phyloP scores from a whole-genome alignment of 1,140 invertebrate species.

The Scaptomyza graminum region DNA sequence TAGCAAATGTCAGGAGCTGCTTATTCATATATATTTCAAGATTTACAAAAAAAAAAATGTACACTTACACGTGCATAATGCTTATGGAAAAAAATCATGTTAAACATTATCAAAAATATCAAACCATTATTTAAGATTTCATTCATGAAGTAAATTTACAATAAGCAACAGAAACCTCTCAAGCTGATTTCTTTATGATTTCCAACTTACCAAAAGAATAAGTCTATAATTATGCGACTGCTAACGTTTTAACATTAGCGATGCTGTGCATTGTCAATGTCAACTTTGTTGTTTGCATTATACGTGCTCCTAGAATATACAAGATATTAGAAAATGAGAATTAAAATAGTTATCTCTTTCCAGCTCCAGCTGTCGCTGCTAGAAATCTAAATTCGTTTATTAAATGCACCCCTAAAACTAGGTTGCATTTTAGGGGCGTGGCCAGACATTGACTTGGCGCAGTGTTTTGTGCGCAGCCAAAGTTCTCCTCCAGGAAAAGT shows the following conservation, averaged over 20 bases:
- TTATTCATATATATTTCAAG: conserved; percentile 1
- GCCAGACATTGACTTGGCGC: conserved; percentile 40
- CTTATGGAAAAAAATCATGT: neutral
- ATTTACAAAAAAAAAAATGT: neutral
- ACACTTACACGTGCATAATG: no score
- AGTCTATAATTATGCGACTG: neutral
- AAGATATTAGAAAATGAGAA: conserved; percentile 14
- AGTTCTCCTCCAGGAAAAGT: conserved; percentile 60
- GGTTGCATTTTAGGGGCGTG: conserved; percentile 62
- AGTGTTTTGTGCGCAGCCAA: conserved; percentile 62
- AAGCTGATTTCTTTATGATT: no score
- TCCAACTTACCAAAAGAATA: neutral
- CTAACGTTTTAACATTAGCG: neutral
- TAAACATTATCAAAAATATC: no score
- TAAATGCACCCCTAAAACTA: conserved; percentile 68
- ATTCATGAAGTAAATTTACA: no score
- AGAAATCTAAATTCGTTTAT: conserved; percentile 55
- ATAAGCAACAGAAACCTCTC: no score
- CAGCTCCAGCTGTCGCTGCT: conserved; percentile 2
- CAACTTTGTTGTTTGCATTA: conserved; percentile 64
- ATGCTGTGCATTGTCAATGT: conserved; percentile 58
- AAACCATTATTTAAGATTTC: no score
- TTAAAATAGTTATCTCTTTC: conserved; percentile 13
- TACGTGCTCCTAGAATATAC: conserved; percentile 28
- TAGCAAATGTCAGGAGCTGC: neutral